Conservation (phyloP, 1,140 invertebrate species). For the Drosophila funebris region DNA sequence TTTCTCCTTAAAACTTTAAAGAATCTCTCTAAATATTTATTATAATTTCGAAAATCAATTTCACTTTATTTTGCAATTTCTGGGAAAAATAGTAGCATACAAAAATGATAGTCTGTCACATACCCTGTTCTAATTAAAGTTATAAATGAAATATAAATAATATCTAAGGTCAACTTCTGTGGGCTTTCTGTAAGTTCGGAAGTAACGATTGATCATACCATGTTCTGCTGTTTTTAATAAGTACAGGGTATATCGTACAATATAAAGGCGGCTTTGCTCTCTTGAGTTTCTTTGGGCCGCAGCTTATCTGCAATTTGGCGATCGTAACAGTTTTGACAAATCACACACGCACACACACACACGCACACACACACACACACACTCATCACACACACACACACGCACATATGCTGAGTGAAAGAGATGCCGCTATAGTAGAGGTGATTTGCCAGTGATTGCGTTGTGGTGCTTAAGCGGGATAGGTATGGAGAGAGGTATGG, state of each 20-base stretch:
- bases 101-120: background rate
- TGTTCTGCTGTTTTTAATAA: background rate
- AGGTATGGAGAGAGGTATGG: background rate
- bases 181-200: too few species aligned
- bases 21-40: too few species aligned
- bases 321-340: slow-evolving; percentile 83
- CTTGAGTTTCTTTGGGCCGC: slow-evolving; percentile 14
- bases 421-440: slow-evolving; percentile 35
- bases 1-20: too few species aligned
- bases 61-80: too few species aligned
- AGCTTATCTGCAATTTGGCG: slow-evolving; percentile 77
- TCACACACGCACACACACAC: slow-evolving; percentile 46
- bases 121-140: slow-evolving; percentile 14
- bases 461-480: background rate
- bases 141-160: too few species aligned
- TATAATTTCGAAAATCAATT: too few species aligned
- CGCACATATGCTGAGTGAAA: slow-evolving; percentile 19
- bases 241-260: slow-evolving; percentile 9
- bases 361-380: slow-evolving; percentile 7
- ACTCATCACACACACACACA: slow-evolving; percentile 8
- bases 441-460: slow-evolving; percentile 25
- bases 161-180: too few species aligned
- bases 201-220: background rate
- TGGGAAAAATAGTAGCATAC: too few species aligned
- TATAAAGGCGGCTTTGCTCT: slow-evolving; percentile 17